phyloP scores from a whole-genome alignment of 2,113 vertebrate genomes.

The Brienomyrus longianalis region DNA sequence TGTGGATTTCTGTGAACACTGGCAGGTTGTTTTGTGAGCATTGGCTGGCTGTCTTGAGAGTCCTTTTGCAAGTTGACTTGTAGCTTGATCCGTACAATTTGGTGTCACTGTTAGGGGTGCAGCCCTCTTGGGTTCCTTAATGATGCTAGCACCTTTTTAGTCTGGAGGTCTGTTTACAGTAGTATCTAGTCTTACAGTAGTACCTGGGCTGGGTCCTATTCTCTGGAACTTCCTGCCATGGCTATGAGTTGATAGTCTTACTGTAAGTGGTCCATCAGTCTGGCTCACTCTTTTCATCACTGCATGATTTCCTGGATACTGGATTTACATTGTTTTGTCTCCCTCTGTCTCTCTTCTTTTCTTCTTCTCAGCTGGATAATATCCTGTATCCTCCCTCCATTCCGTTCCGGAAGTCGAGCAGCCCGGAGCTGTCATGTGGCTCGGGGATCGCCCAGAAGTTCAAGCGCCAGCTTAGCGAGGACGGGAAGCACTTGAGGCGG shows the following conservation, averaged over 20 bases:
- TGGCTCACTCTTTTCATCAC: neutral
- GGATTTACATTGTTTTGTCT: neutral
- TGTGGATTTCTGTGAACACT: neutral
- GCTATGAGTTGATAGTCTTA: neutral
- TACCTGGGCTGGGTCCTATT: neutral
- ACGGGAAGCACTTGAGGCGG: conserved; percentile 74
- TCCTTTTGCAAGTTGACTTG: neutral
- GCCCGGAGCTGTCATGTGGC: conserved; percentile 69
- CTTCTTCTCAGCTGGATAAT: conserved; percentile 72
- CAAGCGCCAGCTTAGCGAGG: conserved; percentile 77
- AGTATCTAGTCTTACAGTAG: neutral
- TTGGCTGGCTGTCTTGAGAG: neutral
- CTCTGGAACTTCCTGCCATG: neutral
- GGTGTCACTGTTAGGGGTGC: neutral
- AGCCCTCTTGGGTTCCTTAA: neutral
- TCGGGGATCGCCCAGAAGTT: conserved; percentile 66
- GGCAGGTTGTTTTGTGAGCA: neutral
- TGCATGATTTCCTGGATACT: neutral
- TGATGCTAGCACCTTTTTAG: neutral
- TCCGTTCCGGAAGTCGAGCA: conserved; percentile 77
- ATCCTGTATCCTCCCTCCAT: conserved; percentile 72
- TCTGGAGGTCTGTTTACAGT: neutral
- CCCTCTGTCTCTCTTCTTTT: conserved; percentile 15
- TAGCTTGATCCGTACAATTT: neutral
- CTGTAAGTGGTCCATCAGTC: neutral